Percentiles rank a stretch among this genome's conserved stretches.
phyloP scores from a whole-genome alignment of 2,797 vertebrate species.

The Cyprinodon diabolis region DNA sequence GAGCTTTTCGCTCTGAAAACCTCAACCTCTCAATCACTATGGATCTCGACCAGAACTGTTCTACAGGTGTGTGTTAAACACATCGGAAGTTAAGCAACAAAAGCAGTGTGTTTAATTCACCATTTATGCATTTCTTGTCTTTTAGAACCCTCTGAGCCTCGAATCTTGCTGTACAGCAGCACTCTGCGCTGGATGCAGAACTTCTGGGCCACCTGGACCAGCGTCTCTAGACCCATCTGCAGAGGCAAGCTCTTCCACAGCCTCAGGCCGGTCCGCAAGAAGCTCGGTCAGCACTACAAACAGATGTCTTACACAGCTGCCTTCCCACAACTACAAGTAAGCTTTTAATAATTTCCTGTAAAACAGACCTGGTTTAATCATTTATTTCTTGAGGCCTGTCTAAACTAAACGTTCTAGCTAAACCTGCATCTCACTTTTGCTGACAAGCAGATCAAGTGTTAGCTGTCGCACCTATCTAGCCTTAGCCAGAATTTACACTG shows the following conservation, averaged over 20 bases:
- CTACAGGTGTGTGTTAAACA: constrained; percentile 75
- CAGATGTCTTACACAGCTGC: constrained; percentile 94
- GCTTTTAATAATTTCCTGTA: constrained; percentile 20
- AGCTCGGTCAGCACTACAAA: constrained; percentile 97
- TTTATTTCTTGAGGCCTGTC: neutral
- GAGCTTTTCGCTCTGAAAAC: constrained; percentile 97
- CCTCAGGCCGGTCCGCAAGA: constrained; percentile 91
- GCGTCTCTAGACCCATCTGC: constrained; percentile 94
- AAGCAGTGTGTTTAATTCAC: neutral
- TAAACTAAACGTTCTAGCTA: neutral
- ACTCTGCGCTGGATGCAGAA: constrained; percentile 99
- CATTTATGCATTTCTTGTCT: neutral
- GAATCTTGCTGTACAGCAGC: constrained; percentile 96
- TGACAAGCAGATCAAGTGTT: neutral
- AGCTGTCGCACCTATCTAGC: neutral
- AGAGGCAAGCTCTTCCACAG: constrained; percentile 96
- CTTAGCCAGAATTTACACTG: neutral
- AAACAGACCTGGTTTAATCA: neutral
- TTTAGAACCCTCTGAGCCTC: constrained; percentile 87
- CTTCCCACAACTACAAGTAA: constrained; percentile 93
- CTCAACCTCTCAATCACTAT: constrained; percentile 96
- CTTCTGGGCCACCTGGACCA: constrained; percentile 98
- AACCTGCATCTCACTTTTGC: neutral
- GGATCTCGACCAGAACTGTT: constrained; percentile 88
- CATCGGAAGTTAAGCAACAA: neutral